Conservation (phyloP, 2,888 invertebrate species). For the Aricia artaxerxes region DNA sequence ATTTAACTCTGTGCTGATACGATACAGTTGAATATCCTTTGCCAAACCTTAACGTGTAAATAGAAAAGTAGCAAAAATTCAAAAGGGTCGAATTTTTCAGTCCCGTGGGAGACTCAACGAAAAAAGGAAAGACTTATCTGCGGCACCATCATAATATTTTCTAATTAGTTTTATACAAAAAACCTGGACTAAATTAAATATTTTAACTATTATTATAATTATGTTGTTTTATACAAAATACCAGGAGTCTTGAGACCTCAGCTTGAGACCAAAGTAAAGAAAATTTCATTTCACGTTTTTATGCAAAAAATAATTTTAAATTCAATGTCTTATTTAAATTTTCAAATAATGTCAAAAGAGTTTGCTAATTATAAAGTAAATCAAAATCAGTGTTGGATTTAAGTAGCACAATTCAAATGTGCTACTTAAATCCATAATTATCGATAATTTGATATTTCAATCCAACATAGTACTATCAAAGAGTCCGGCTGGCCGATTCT, state of each 20-base stretch:
- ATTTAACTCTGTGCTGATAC: neutral
- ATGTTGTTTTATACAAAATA: neutral
- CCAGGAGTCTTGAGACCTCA: neutral
- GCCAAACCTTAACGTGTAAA: neutral
- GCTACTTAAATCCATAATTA: no score
- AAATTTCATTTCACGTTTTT: no score
- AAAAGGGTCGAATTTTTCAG: neutral
- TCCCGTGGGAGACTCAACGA: neutral
- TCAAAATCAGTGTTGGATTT: no score
- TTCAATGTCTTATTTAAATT: no score
- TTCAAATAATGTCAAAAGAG: no score
- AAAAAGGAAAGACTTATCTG: neutral
- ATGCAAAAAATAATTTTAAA: no score
- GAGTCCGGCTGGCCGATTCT: no score
- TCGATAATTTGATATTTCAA: no score
- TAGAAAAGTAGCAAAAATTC: neutral
- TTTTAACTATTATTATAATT: neutral
- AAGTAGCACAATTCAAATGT: no score
- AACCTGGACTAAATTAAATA: neutral
- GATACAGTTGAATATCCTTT: neutral
- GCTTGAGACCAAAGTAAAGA: no score
- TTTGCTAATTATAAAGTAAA: no score
- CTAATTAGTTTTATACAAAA: conserved; percentile 16
- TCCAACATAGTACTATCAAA: no score
- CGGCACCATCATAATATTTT: neutral